phyloP scores from a whole-genome alignment of 2,113 vertebrate species.

The Erpornis zantholeuca region DNA sequence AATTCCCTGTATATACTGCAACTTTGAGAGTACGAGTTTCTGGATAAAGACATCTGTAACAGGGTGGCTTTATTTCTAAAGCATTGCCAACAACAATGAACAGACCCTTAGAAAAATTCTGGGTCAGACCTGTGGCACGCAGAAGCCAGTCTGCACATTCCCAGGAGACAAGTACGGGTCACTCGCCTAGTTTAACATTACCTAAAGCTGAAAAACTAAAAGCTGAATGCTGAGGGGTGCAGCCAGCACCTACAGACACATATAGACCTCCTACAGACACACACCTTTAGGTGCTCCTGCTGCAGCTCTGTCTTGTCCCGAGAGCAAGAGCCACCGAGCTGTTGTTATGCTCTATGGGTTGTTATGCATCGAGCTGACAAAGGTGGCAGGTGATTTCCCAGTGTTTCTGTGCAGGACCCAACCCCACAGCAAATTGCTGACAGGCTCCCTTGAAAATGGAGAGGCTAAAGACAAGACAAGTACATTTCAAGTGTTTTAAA shows the following conservation, averaged over 20 bases:
- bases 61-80: neutral
- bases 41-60: neutral
- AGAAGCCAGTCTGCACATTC: neutral
- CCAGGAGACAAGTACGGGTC: neutral
- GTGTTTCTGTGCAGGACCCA: neutral
- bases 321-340: neutral
- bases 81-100: neutral
- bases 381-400: neutral
- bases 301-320: neutral
- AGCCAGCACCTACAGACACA: neutral
- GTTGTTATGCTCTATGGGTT: neutral
- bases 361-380: neutral
- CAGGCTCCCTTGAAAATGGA: neutral
- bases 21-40: neutral
- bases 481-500: neutral
- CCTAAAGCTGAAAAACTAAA: neutral
- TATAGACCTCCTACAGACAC: accelerated
- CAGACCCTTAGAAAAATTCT: neutral
- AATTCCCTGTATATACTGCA: neutral
- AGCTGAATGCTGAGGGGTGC: neutral
- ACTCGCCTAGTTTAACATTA: neutral
- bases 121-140: neutral
- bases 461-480: neutral
- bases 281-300: neutral
- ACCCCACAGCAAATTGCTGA: neutral